Percentiles rank a stretch among this genome's conserved stretches.
Evolutionary conservation across 1,140 invertebrate species (phyloP).

Genomic region (Whitmania pigra): DNA sequence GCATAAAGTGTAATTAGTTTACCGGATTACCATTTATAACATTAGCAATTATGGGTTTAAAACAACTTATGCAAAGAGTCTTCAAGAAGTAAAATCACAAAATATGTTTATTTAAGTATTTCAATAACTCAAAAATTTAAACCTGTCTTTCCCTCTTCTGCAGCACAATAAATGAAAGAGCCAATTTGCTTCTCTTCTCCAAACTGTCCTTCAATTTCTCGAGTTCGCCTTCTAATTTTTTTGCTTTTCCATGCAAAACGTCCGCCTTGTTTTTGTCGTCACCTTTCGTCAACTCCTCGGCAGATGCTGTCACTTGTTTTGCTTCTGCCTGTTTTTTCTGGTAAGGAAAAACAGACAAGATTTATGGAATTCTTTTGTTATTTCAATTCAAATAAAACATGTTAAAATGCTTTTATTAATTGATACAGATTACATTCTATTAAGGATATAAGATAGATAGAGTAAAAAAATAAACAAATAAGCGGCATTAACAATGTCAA

Average conservation of each 20-base stretch:
- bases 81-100: too few species aligned
- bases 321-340: slow-evolving; percentile 57
- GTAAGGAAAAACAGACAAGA: slow-evolving; percentile 23
- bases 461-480: too few species aligned
- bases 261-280: slow-evolving; percentile 55
- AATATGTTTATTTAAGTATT: too few species aligned
- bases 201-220: slow-evolving; percentile 51
- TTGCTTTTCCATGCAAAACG: slow-evolving; percentile 41
- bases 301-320: slow-evolving; percentile 50
- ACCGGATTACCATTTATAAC: too few species aligned
- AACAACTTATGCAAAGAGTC: too few species aligned
- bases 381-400: too few species aligned
- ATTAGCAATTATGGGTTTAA: too few species aligned
- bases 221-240: slow-evolving; percentile 45
- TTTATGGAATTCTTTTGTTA: too few species aligned
- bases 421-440: too few species aligned
- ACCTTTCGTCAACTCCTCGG: slow-evolving; percentile 47
- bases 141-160: slow-evolving; percentile 55
- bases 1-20: too few species aligned
- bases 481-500: too few species aligned
- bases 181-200: slow-evolving; percentile 50
- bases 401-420: slow-evolving; percentile 2
- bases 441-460: too few species aligned
- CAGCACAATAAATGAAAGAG: slow-evolving; percentile 59
- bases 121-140: slow-evolving; percentile 13